Evolutionary conservation across 2,797 vertebrate genomes (phyloP), one percentile per base, ranked within the genome.

Genomic region (Bovichtus variegatus): DNA sequence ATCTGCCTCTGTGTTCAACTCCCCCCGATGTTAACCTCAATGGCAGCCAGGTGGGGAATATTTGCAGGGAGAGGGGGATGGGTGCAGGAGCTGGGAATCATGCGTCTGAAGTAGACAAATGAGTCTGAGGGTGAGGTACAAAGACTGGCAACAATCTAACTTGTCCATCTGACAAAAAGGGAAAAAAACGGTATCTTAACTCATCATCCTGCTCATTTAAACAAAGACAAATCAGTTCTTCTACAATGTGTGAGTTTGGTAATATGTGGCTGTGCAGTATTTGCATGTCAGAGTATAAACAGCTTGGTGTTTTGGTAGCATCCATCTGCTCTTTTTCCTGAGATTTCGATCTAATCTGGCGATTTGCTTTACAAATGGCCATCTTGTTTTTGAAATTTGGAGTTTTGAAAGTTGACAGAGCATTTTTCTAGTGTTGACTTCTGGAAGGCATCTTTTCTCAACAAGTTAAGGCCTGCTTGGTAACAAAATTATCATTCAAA

Each of bases 31-130:
- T 84, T 77, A 60, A 82, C 43, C 77, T 80, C 86, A 87, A 81
- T 80, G 80, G 51, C 86, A 85, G 74, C 87, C 93, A 90, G 89
- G 88, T 92, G 92, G 87, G 79, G 73, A 77, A 75, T 36, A 55
- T 53, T 81, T 15, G 41, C 11, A 65, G 9, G 40, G 25, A 59
- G 50, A 3, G 36, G 50, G 58, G 58, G 69, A 13, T 43, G 68
- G 60, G 57, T 13, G 29, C 1, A 0, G 54, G 46, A 71, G 41
- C 77, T 80, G 53, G 55, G 57, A 59, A 36, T 59, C 66, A 57
- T 3, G 36, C 73, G 43, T 51, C 16, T 50, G 31, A 69, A 53
- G 60, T 9, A 51, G 23, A 72, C 55, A 75, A 59, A 68, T 49
- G 18, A 54, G 46, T 61, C 36, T 49, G 66, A 54, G 46, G 31